These are phyloP conservation scores for Formica aserva DNA, from an alignment of 2,888 invertebrate genomes.

Conservation along the genomic window DNA sequence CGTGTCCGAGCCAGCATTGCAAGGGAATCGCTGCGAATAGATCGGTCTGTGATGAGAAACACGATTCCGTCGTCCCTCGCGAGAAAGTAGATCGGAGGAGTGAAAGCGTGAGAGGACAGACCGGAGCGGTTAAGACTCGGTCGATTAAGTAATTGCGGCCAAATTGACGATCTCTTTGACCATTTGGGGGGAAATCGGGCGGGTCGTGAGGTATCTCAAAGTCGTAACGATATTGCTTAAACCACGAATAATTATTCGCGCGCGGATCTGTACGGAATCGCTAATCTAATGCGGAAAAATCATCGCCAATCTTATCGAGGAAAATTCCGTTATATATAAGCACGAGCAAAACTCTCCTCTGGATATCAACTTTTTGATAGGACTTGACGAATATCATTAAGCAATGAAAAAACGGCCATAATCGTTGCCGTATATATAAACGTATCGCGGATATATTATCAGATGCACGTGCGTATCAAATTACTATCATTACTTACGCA, in stretches of 20 bases:
- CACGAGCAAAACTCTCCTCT: neutral
- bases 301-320: neutral
- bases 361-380: neutral
- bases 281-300: neutral
- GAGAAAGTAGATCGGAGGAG: constrained; percentile 74
- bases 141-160: constrained; percentile 64
- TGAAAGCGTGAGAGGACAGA: constrained; percentile 76
- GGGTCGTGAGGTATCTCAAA: constrained; percentile 35
- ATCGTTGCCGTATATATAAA: neutral
- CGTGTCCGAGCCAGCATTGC: constrained; percentile 78
- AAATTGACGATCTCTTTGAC: constrained; percentile 49
- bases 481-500: constrained; percentile 48
- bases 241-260: constrained; percentile 7
- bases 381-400: neutral
- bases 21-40: constrained; percentile 84
- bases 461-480: constrained; percentile 43
- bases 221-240: constrained; percentile 26
- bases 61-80: constrained; percentile 49
- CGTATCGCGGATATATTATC: neutral
- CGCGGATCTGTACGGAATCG: neutral
- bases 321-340: neutral
- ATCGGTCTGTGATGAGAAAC: constrained; percentile 55
- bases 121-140: constrained; percentile 31
- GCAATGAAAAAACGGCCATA: neutral
- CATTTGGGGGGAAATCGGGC: constrained; percentile 51